Evolutionary conservation across 2,113 vertebrate genomes (phyloP), one percentile per base, ranked within the genome.

Genomic region (Poecile atricapillus): DNA sequence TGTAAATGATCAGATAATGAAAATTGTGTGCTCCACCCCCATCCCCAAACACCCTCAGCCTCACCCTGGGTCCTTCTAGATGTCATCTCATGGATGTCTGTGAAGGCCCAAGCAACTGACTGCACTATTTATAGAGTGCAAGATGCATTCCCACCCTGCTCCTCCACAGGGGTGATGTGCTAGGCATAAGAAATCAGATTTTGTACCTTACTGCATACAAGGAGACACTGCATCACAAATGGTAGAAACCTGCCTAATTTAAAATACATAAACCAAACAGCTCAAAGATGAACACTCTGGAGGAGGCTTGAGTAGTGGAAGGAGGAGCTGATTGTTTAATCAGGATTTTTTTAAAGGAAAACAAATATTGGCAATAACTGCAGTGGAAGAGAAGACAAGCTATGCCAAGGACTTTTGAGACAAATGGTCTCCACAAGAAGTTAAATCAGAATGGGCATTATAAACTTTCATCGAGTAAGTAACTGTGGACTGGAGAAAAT

Each of bases 21-120:
- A 77, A 69, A 13, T 5, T 43, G 3, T 52, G 14, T 35, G 8
- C 14, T 74, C 5, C 8, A 67, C 1, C 1, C 22, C 5, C 3
- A 43, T 33, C 10, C 12, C 8, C 35, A 68, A 41, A 31, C 30
- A 63, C 20, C 9, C 5, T 27, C 17, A 84, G 28, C 21, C 11
- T 62, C 24, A 64, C 18, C 35, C 16, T 50, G 30, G 15, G 7
- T 41, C 53, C 30, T 68, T 59, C 23, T 35, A 28, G 39, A 17
- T 20, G 35, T 22, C 15, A 27, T 82, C 22, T 78, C 31, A 35
- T 0, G 2, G 53, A 52, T n/a, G 14, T 35, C 15, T 81, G 9
- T 25, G 52, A 58, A 74, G 23, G 21, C 15, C 60, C 21, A 83
- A 50, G 44, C 9, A 46, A 47, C 7, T 14, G 43, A 33, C 22